These are phyloP conservation scores for Calycopis cecrops DNA, from an alignment of 1,140 invertebrate species.

Conservation along the genomic window DNA sequence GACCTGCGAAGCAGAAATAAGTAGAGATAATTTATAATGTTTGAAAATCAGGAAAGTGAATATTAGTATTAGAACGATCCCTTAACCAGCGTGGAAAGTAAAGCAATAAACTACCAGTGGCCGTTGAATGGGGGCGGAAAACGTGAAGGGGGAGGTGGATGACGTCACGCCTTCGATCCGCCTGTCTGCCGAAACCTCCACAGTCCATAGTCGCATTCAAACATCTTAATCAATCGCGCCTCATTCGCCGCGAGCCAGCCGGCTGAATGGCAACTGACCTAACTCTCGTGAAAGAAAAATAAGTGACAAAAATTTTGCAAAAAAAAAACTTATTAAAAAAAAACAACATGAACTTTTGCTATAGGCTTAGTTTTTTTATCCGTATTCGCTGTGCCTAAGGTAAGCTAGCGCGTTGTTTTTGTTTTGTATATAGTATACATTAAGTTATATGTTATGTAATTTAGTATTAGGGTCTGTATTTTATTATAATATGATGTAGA, in stretches of 20 bases:
- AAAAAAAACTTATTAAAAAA: too few species aligned
- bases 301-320: conserved; percentile 9
- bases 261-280: conserved; percentile 6
- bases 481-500: neutral
- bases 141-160: conserved; percentile 36
- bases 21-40: too few species aligned
- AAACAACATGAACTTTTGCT: conserved; percentile 9
- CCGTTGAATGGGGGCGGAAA: conserved; percentile 48
- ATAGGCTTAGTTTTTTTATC: conserved; percentile 9
- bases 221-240: conserved; percentile 19
- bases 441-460: too few species aligned
- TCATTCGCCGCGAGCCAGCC: conserved; percentile 6
- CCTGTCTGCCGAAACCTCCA: conserved; percentile 32
- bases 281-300: conserved; percentile 5
- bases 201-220: conserved; percentile 16
- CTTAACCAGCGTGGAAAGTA: too few species aligned
- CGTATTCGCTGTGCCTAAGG: conserved; percentile 16
- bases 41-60: too few species aligned
- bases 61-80: too few species aligned
- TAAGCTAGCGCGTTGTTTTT: conserved; percentile 15
- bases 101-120: conserved; percentile 20
- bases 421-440: neutral
- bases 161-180: conserved; percentile 42
- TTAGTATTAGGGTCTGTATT: too few species aligned
- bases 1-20: too few species aligned